Conservation (phyloP, 2,888 invertebrate genomes). For the Neoscelio sp. region DNA sequence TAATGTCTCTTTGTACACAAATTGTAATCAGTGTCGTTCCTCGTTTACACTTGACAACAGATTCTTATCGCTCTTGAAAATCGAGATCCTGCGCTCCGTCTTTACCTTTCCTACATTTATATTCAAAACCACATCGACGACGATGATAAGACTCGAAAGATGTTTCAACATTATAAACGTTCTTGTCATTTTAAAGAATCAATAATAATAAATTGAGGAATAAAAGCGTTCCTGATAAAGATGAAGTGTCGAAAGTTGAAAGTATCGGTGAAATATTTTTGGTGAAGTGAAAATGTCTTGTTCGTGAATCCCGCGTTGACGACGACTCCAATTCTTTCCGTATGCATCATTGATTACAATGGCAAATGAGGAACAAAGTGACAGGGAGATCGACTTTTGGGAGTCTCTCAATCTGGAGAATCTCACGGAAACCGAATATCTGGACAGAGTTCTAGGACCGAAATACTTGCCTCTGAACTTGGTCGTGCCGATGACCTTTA, state of each 20-base stretch:
- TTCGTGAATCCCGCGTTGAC: no score
- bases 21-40: conserved; percentile 64
- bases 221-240: not conserved
- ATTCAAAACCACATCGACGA: conserved; percentile 5
- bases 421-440: conserved; percentile 80
- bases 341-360: conserved; percentile 37
- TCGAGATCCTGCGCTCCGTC: conserved; percentile 19
- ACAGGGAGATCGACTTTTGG: conserved; percentile 73
- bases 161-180: not conserved
- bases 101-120: no score
- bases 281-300: no score
- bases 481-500: conserved; percentile 86
- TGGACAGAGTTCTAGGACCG: conserved; percentile 81
- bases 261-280: not conserved
- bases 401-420: conserved; percentile 72
- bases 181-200: no score
- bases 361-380: conserved; percentile 46
- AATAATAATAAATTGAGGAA: not conserved
- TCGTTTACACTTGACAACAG: conserved; percentile 62
- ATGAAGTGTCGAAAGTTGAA: not conserved
- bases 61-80: conserved; percentile 53
- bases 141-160: not conserved
- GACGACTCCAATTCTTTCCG: no score
- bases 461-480: conserved; percentile 81
- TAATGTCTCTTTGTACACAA: conserved; percentile 66